These are phyloP conservation scores for Mantis religiosa DNA, from an alignment of 2,888 invertebrate genomes.

Conservation along the genomic window DNA sequence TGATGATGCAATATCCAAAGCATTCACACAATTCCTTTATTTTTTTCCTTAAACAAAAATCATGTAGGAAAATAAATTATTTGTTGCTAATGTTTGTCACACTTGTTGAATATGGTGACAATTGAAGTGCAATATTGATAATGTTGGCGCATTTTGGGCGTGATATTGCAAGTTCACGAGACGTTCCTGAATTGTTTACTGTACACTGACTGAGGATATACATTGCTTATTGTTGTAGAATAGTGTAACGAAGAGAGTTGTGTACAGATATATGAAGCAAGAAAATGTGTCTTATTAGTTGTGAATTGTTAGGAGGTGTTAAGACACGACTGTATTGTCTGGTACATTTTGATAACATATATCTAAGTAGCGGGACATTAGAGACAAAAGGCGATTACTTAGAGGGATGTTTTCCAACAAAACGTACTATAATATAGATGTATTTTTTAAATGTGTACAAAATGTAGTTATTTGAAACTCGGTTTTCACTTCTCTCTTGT, in stretches of 20 bases:
- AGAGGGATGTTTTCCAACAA: not conserved
- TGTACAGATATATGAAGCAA: not conserved
- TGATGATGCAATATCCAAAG: too few species aligned
- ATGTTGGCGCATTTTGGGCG: too few species aligned
- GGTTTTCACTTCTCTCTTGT: not conserved
- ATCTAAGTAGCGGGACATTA: not conserved
- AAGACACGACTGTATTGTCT: not conserved
- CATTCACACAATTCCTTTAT: too few species aligned
- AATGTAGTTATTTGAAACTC: not conserved
- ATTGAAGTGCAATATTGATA: too few species aligned
- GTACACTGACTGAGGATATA: not conserved
- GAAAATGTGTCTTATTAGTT: not conserved
- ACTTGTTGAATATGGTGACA: too few species aligned
- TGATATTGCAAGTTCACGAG: not conserved
- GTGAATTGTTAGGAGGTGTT: not conserved
- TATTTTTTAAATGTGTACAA: conserved; percentile 14
- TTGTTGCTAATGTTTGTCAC: too few species aligned
- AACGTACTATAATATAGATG: not conserved
- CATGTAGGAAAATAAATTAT: too few species aligned
- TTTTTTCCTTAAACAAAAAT: too few species aligned
- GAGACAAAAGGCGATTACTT: not conserved
- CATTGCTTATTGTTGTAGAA: not conserved
- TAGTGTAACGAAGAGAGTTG: not conserved
- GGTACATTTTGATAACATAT: not conserved
- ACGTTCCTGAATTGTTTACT: not conserved